Evolutionary conservation across 1,140 invertebrate species (phyloP), one percentile per base, ranked within the genome.

Genomic region (Drosophila orosa): DNA sequence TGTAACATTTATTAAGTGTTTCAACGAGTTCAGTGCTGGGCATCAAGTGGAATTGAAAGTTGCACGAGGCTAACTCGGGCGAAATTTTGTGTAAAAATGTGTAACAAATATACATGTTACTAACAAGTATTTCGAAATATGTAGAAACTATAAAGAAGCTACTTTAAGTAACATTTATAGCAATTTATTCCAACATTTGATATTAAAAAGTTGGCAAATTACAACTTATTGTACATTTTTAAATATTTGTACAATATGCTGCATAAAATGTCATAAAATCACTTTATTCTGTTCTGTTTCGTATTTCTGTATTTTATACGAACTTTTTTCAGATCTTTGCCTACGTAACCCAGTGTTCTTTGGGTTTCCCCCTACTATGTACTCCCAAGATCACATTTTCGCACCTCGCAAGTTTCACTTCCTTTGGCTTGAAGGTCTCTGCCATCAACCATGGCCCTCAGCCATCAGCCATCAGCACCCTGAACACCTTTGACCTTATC

Each of bases 401-500:
- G 33, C 33, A 59, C 54, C 25, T 58, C 5, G 15, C 12, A 40
- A 40, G 54, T 63, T 60, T 42, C 56, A 62, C 44, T 63, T 67
- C 59, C 59, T 65, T 48, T 25, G 40, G n/a, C 25, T 3, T 48
- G 45, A 48, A 48, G 45, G 45, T 48, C 45, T 48, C n/a, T 61
- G 58, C 47, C 58, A 48, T 48, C 45, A 48, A 27, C 25, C 27
- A 25, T 45, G 44, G 44, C 48, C 58, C 33, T 35, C 58, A 25
- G 6, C 29, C 22, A 37, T 35, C 58, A 25, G 6, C 29, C 22
- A 37, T 37, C 39, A 29, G 31, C 63, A 48, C 60, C 37, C 17
- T 29, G 25, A 17, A 61, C 48, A 65, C 35, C 67, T 56, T 33
- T 71, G 63, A 71, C 67, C 67, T 71, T 57, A 47, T 69, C 48